phyloP scores from a whole-genome alignment of 2,797 vertebrate species.

The Dromococcyx pavoninus region DNA sequence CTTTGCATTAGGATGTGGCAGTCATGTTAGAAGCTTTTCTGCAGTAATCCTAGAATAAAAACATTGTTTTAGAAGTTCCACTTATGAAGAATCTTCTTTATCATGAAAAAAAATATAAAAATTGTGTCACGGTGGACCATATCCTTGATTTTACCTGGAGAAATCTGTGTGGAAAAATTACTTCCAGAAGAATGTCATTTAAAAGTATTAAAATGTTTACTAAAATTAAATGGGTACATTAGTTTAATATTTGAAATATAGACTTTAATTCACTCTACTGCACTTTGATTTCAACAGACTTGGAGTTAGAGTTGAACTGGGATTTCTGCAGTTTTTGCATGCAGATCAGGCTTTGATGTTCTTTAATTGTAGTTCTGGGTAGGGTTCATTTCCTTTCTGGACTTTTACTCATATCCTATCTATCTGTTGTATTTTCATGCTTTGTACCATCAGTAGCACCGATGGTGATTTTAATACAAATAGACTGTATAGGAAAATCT shows the following conservation, averaged over 20 bases:
- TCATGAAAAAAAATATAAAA: not conserved
- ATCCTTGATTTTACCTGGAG: not conserved
- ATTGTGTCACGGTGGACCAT: not conserved
- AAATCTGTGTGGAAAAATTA: not conserved
- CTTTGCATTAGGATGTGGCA: not conserved
- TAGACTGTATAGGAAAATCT: not conserved
- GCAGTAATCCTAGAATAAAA: not conserved
- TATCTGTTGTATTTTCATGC: not conserved
- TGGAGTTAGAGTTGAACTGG: not conserved
- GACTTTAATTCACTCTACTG: not conserved
- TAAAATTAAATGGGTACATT: not conserved
- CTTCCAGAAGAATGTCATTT: not conserved
- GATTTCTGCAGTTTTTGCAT: not conserved
- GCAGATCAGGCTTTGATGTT: not conserved
- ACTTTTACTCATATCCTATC: slow-evolving; percentile 14
- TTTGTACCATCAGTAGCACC: not conserved
- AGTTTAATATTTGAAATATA: not conserved
- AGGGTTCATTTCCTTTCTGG: slow-evolving; percentile 31
- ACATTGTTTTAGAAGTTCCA: not conserved
- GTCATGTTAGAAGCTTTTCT: not conserved
- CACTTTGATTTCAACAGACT: not conserved
- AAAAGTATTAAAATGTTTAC: not conserved
- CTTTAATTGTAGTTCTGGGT: not conserved
- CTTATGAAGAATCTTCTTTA: not conserved
- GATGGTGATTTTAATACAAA: slow-evolving; percentile 43